Conservation (phyloP, 1,140 invertebrate genomes). For the Manduca sexta region DNA sequence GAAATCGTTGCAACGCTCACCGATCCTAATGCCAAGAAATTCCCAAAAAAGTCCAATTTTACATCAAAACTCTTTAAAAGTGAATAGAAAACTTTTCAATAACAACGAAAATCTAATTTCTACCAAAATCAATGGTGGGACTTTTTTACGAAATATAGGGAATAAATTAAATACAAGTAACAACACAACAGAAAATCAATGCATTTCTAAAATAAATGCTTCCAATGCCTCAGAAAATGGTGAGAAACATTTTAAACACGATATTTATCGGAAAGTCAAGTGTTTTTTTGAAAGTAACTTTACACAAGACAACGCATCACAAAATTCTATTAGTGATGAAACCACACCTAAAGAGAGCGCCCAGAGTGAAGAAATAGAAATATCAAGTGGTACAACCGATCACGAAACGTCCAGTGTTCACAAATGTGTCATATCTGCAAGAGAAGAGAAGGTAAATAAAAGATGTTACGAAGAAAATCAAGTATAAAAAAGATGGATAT, state of each 20-base stretch:
- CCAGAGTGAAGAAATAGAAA: slow-evolving; percentile 46
- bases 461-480: slow-evolving; percentile 41
- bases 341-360: slow-evolving; percentile 29
- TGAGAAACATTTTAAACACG: neutral
- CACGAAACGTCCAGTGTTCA: slow-evolving; percentile 3
- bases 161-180: neutral
- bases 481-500: slow-evolving; percentile 58
- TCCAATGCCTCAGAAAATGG: neutral
- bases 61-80: slow-evolving; percentile 24
- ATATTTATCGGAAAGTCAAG: slow-evolving; percentile 1
- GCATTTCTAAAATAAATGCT: no score
- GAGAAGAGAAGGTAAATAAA: no score
- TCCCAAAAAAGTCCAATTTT: slow-evolving; percentile 27
- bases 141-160: neutral
- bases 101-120: neutral
- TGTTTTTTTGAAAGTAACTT: slow-evolving; percentile 44
- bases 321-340: slow-evolving; percentile 45
- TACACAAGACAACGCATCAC: slow-evolving; percentile 35
- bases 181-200: neutral
- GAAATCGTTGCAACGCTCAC: slow-evolving; percentile 2
- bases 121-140: neutral
- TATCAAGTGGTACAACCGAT: slow-evolving; percentile 26
- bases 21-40: slow-evolving; percentile 11
- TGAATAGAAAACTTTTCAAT: slow-evolving; percentile 42
- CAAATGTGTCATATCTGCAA: neutral